A percentile compares a stretch with the other conserved stretches of the same genome.
Conservation (phyloP, 1,140 invertebrate species). For the Drosophila ogumai region DNA sequence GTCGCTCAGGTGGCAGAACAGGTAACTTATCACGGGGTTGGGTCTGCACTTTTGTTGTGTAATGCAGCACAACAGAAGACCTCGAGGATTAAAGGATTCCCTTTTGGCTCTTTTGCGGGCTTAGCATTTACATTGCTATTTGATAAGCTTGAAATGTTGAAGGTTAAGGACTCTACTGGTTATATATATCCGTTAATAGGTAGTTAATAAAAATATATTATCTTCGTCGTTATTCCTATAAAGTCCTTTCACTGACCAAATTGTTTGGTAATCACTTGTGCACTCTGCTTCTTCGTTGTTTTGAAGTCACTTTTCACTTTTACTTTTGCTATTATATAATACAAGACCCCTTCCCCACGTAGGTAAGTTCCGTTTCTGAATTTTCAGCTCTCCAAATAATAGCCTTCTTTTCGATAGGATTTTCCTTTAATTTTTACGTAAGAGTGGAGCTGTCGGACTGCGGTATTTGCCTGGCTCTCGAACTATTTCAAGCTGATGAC, state of each 20-base stretch:
- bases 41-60: conserved; percentile 44
- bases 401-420: conserved; percentile 1
- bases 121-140: conserved; percentile 6
- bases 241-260: conserved; percentile 14
- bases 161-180: conserved; percentile 6
- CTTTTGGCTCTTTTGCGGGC: not conserved
- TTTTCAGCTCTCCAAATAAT: conserved; percentile 1
- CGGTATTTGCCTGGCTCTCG: conserved; percentile 31
- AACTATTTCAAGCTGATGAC: conserved; percentile 68
- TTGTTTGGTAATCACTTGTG: conserved; percentile 71
- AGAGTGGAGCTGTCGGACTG: conserved; percentile 44
- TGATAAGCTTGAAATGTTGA: conserved; percentile 15
- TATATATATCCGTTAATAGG: not conserved
- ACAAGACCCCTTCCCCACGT: conserved; percentile 4
- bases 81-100: conserved; percentile 36
- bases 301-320: conserved; percentile 51
- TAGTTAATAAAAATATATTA: not conserved
- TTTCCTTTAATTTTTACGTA: conserved; percentile 60
- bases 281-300: conserved; percentile 37
- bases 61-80: conserved; percentile 23
- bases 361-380: not conserved
- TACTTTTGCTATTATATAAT: conserved; percentile 65
- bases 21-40: conserved; percentile 26
- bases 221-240: not conserved
- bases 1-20: conserved; percentile 40